phyloP scores from a whole-genome alignment of 2,113 vertebrate genomes.

The Syngnathus scovelli region DNA sequence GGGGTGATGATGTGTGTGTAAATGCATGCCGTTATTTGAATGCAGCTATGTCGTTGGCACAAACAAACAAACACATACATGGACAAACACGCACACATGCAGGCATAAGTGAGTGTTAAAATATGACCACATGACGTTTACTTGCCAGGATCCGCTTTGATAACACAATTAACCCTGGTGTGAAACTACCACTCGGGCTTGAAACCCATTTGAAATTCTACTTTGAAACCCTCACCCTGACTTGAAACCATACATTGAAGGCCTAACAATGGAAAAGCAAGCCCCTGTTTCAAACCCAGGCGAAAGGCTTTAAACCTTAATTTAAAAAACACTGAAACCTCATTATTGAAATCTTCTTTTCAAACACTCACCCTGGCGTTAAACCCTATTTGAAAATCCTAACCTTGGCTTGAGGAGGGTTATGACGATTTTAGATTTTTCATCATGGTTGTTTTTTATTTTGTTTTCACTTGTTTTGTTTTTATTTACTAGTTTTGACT shows the following conservation, averaged over 20 bases:
- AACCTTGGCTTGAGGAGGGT: too few species aligned
- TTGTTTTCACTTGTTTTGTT: too few species aligned
- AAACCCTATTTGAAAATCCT: background rate
- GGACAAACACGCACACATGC: constrained; percentile 21
- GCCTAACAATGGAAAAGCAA: background rate
- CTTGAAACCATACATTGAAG: background rate
- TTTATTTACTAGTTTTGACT: too few species aligned
- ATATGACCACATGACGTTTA: constrained; percentile 45
- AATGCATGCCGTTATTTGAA: constrained; percentile 31
- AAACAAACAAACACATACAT: constrained; percentile 13
- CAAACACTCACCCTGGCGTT: background rate
- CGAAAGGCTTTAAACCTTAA: background rate
- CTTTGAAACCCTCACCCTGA: background rate
- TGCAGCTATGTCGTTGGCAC: constrained; percentile 33
- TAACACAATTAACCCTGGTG: background rate
- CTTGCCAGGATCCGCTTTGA: constrained; percentile 18
- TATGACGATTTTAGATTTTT: too few species aligned
- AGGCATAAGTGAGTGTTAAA: constrained; percentile 57
- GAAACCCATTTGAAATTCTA: background rate
- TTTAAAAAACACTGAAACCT: background rate
- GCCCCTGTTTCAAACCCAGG: background rate
- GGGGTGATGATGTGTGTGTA: constrained; percentile 43
- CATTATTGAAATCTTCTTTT: too few species aligned
- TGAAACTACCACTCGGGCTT: background rate
- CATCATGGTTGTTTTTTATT: too few species aligned